Percentiles rank a stretch among this genome's conserved stretches.
phyloP scores from a whole-genome alignment of 2,797 vertebrate species.

The Clarias pachynema region DNA sequence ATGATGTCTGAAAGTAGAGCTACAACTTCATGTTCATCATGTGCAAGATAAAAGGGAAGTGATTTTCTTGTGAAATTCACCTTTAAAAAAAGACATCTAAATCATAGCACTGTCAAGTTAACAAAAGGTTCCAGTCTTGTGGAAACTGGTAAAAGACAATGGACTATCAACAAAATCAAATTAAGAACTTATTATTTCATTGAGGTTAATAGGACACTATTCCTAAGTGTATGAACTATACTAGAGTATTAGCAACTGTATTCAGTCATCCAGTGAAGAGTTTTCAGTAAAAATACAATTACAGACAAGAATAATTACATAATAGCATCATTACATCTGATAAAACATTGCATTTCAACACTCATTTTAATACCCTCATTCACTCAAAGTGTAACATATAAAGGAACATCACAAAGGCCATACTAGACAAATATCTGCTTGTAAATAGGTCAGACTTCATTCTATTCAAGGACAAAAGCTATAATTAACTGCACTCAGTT shows the following conservation, averaged over 20 bases:
- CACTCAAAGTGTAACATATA: not conserved
- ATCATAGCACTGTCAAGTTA: not conserved
- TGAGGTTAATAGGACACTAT: not conserved
- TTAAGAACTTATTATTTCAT: constrained; percentile 12
- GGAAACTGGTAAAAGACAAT: constrained; percentile 5
- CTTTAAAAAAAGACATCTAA: not conserved
- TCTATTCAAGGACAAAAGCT: constrained; percentile 30
- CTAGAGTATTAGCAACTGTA: not conserved
- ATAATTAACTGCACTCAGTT: constrained; percentile 16
- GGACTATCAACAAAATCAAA: not conserved
- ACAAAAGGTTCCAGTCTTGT: not conserved
- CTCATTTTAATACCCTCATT: not conserved
- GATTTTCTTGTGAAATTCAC: not conserved
- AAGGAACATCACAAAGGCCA: not conserved
- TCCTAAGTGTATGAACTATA: not conserved
- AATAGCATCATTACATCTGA: not conserved
- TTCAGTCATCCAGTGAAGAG: not conserved
- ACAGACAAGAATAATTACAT: not conserved
- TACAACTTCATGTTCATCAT: not conserved
- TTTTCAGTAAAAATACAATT: not conserved
- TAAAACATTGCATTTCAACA: not conserved
- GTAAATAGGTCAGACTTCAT: constrained; percentile 40
- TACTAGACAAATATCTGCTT: not conserved
- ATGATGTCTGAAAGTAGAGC: not conserved
- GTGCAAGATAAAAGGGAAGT: not conserved